A percentile compares a stretch with the other conserved stretches of the same genome.
phyloP scores from a whole-genome alignment of 2,113 vertebrate genomes.

The Galbula dea region DNA sequence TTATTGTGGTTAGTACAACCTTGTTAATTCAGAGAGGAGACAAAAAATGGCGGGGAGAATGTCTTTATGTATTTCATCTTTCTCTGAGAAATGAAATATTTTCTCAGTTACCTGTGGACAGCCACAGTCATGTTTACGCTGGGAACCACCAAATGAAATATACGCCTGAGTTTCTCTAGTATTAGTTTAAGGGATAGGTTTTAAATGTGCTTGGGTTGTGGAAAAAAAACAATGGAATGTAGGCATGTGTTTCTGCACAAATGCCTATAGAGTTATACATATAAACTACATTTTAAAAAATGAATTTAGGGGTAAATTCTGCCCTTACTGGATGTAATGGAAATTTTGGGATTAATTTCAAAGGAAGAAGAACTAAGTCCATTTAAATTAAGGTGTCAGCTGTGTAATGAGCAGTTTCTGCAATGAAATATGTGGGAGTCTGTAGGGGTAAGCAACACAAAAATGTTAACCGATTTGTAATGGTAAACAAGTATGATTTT shows the following conservation, averaged over 20 bases:
- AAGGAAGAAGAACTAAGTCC: background rate
- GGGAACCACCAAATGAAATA: background rate
- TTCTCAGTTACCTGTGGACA: background rate
- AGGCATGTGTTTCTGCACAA: background rate
- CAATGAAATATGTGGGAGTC: background rate
- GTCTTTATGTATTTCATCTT: background rate
- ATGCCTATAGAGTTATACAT: background rate
- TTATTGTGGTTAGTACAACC: background rate
- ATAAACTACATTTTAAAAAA: background rate
- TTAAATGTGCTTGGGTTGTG: background rate
- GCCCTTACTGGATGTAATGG: background rate
- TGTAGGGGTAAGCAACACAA: background rate
- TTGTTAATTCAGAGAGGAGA: background rate
- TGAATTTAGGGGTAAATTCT: background rate
- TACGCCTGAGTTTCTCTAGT: background rate
- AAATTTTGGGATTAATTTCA: background rate
- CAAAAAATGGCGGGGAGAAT: background rate
- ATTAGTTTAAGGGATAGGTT: background rate
- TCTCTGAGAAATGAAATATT: background rate
- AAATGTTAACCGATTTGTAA: background rate
- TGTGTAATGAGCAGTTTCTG: background rate
- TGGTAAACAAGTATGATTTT: slow-evolving; percentile 50
- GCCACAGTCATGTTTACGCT: background rate
- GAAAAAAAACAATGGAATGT: background rate
- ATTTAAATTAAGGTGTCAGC: background rate